Evolutionary conservation across 1,140 invertebrate genomes (phyloP).

Genomic region (Drosophila sulfurigaster): DNA sequence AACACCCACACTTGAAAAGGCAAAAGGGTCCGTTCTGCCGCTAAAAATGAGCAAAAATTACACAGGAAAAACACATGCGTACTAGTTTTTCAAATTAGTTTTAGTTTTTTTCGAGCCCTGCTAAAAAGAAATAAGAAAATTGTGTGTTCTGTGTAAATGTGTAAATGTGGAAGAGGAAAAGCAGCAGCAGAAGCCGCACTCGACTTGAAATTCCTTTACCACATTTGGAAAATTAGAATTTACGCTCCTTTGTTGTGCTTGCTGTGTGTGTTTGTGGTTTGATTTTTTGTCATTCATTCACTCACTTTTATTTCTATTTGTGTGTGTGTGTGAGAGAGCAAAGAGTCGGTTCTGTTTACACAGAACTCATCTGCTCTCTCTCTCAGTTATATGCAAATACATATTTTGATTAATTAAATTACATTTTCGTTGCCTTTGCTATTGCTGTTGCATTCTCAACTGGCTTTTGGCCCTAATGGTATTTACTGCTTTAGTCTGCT

Average conservation of each 20-base stretch:
- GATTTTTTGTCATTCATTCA: conserved; percentile 45
- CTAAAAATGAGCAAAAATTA: conserved; percentile 78
- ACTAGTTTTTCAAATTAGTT: conserved; percentile 80
- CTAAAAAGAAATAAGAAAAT: conserved; percentile 41
- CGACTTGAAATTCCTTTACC: conserved; percentile 73
- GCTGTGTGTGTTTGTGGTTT: conserved; percentile 27
- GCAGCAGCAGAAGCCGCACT: conserved; percentile 20
- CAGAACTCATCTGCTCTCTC: neutral
- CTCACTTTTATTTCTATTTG: conserved; percentile 50
- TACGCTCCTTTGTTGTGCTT: conserved; percentile 40
- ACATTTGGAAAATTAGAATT: conserved; percentile 80
- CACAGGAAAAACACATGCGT: conserved; percentile 61
- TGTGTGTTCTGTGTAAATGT: conserved; percentile 32
- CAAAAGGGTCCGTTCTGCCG: conserved; percentile 52
- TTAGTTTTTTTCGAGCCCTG: conserved; percentile 63
- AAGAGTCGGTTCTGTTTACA: conserved; percentile 46
- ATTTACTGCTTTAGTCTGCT: conserved; percentile 11
- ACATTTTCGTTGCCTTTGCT: conserved; percentile 45
- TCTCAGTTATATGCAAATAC: conserved; percentile 55
- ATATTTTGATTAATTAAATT: conserved; percentile 79
- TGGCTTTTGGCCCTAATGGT: conserved; percentile 13
- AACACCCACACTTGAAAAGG: conserved; percentile 67
- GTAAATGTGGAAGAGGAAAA: conserved; percentile 9
- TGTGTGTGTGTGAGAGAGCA: conserved; percentile 8
- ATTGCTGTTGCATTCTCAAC: conserved; percentile 16